Percentiles rank a stretch among this genome's conserved stretches.
Evolutionary conservation across 1,140 invertebrate genomes (phyloP).

Genomic region (Leptopilina clavipes): DNA sequence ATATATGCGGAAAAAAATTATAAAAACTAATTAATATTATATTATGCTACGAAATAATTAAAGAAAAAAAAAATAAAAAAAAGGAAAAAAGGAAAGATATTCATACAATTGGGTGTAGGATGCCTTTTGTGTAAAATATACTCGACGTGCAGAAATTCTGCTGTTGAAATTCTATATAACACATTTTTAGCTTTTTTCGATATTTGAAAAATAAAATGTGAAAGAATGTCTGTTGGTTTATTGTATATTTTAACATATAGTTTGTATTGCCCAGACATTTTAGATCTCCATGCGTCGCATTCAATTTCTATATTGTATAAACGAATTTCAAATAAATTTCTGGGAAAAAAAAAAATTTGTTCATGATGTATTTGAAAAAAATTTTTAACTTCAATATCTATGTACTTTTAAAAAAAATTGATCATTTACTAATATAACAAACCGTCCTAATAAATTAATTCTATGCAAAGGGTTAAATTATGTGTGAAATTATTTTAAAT

Average conservation of each 20-base stretch:
- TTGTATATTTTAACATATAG: conserved; percentile 59
- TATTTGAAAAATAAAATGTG: conserved; percentile 44
- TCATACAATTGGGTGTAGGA: conserved; percentile 67
- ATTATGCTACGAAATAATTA: conserved; percentile 39
- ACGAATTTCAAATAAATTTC: conserved; percentile 68
- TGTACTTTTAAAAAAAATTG: background rate
- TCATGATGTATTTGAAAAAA: background rate
- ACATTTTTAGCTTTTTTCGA: conserved; percentile 54
- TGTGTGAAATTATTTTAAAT: conserved; percentile 4
- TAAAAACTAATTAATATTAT: conserved; percentile 49
- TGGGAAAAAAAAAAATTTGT: conserved; percentile 58
- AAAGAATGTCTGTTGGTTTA: conserved; percentile 52
- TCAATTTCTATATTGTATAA: conserved; percentile 71
- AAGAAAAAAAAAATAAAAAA: conserved; percentile 40
- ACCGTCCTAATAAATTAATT: conserved; percentile 28
- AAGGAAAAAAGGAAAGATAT: conserved; percentile 45
- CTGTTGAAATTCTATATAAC: conserved; percentile 56
- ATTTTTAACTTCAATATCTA: background rate
- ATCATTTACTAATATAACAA: background rate
- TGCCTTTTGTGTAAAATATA: conserved; percentile 66
- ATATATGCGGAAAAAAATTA: conserved; percentile 49
- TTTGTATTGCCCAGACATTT: conserved; percentile 51
- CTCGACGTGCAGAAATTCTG: conserved; percentile 65
- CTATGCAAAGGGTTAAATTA: conserved; percentile 3
- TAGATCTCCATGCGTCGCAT: conserved; percentile 60